Evolutionary conservation across 2,888 invertebrate genomes (phyloP), one percentile per base, ranked within the genome.

Genomic region (Coenonympha arcania): DNA sequence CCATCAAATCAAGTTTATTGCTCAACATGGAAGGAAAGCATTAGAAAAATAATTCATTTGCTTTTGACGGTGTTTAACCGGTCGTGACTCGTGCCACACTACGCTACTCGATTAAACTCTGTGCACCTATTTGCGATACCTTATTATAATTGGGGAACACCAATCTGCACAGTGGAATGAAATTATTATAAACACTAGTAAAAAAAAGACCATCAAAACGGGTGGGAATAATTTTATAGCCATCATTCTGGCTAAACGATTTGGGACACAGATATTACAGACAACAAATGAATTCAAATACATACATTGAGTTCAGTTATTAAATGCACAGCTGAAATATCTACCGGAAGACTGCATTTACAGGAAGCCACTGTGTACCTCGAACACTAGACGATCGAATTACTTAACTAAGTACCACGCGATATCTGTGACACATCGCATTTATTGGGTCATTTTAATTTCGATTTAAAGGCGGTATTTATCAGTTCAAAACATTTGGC

Each of bases 261-360:
- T 48, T 48, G 52, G 51, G 45, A 52, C 37, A 52, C 59, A 50
- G 18, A 31, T 9, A 28, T 31, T n/a, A n/a, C n/a, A 40, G 13
- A 40, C 5, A 46, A 30, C 40, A 40, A 42, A 48, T 44, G 41
- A 55, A 57, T 59, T 50, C 51, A 60, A 55, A 57, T 59, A 49
- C 51, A 60, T 54, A 62, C 55, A 49, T 53, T 50, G 53, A 50
- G 77, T 71, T 71, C 71, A 76, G 72, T 76, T 77, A 19, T 80
- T 57, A 55, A 85, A 84, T 82, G 82, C 83, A 79, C 75, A 78
- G 77, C 76, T 76, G 81, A 81, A 81, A 83, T 71, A 84, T 71
- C 82, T 84, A 84, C 80, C 83, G 86, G 86, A 86, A 86, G 86
- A 86, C 86, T 82, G 83, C 74, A 75, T 78, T 84, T 70, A 78